Evolutionary conservation across 2,113 vertebrate species (phyloP).

Genomic region (Podarcis cretensis): DNA sequence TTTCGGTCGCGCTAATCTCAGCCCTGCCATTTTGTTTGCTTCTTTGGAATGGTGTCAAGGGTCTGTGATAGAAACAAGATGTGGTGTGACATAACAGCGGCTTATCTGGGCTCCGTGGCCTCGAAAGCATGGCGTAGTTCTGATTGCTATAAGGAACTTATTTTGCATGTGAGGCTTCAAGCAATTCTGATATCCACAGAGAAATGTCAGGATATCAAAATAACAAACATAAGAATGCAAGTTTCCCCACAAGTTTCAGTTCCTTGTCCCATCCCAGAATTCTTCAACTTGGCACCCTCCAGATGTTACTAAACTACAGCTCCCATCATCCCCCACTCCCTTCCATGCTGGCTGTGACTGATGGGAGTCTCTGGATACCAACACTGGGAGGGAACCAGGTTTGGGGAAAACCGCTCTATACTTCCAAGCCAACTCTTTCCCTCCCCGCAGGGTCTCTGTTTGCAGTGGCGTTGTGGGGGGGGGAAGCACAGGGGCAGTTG

Average conservation of each 20-base stretch:
- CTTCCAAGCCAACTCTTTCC: not conserved
- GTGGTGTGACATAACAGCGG: constrained; percentile 51
- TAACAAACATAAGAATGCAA: not conserved
- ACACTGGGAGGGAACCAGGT: no score
- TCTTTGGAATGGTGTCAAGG: constrained; percentile 57
- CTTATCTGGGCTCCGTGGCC: constrained; percentile 53
- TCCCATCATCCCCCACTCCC: not conserved
- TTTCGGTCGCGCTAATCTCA: constrained; percentile 26
- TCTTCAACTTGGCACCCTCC: not conserved
- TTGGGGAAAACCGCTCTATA: not conserved
- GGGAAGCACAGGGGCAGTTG: no score
- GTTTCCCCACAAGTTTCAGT: not conserved
- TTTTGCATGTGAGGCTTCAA: not conserved
- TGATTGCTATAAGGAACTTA: not conserved
- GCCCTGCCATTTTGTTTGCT: constrained; percentile 53
- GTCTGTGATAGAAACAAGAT: constrained; percentile 34
- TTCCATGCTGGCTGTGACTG: not conserved
- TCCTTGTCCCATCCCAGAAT: not conserved
- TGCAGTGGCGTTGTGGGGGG: no score
- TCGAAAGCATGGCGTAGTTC: not conserved
- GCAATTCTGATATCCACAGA: not conserved
- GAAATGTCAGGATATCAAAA: not conserved
- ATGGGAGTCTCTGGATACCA: not conserved
- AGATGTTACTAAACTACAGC: not conserved
- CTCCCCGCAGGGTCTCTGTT: not conserved